These are phyloP conservation scores for Channa maculata DNA, from an alignment of 2,113 vertebrate species.

Conservation along the genomic window DNA sequence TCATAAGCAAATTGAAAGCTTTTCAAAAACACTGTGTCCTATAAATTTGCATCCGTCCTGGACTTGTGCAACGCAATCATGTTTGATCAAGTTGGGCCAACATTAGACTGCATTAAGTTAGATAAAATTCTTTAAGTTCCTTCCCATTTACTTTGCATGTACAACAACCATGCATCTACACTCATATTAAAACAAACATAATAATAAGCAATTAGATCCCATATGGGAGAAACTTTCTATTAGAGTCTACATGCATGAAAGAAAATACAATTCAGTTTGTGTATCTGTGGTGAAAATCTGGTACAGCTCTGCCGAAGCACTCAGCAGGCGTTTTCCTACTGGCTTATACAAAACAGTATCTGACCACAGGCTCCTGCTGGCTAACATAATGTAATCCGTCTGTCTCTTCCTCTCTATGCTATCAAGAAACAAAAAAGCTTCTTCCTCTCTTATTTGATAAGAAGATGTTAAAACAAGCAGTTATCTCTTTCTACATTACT, in stretches of 20 bases:
- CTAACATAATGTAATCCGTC: conserved; percentile 71
- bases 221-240: conserved; percentile 22
- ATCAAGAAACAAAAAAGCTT: conserved; percentile 26
- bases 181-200: background rate
- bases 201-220: background rate
- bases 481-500: conserved; percentile 1
- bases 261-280: conserved; percentile 24
- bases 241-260: background rate
- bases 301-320: conserved; percentile 48
- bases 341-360: conserved; percentile 55
- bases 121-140: background rate
- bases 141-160: background rate
- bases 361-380: conserved; percentile 66
- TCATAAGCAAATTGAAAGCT: too few relatives aligned
- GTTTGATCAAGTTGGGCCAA: background rate
- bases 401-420: conserved; percentile 50
- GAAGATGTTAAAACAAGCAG: conserved; percentile 37
- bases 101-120: background rate
- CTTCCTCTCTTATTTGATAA: conserved; percentile 38
- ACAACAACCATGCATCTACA: background rate
- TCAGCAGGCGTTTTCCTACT: conserved; percentile 66
- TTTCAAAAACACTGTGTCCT: too few relatives aligned
- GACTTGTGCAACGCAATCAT: background rate
- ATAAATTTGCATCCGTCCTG: background rate
- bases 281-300: conserved; percentile 51